Conservation (phyloP, 2,888 invertebrate species). For the Mimachlamys varia region DNA sequence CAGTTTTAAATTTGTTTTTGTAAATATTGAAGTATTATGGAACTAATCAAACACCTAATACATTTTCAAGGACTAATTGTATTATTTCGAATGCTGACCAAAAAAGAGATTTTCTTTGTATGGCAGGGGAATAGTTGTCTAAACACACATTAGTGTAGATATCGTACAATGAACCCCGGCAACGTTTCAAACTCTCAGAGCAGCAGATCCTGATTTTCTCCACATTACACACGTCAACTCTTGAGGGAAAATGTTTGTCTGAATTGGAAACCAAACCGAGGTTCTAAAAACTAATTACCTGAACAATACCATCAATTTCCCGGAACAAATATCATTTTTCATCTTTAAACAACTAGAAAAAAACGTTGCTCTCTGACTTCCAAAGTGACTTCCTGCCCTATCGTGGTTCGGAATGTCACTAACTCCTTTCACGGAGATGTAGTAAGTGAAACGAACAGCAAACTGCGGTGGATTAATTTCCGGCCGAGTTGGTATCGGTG, state of each 20-base stretch:
- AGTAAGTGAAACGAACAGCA: conserved; percentile 17
- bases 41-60: no score
- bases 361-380: conserved; percentile 11
- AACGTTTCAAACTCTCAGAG: not conserved
- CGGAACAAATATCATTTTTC: conserved; percentile 24
- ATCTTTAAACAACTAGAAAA: conserved; percentile 34
- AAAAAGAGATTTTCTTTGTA: no score
- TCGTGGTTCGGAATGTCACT: not conserved
- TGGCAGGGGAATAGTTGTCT: no score
- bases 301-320: conserved; percentile 1
- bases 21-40: no score
- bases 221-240: not conserved
- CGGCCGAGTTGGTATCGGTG: conserved; percentile 15
- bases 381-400: conserved; percentile 5
- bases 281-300: not conserved
- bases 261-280: not conserved
- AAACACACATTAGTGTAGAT: not conserved
- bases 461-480: conserved; percentile 17
- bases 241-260: not conserved
- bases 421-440: not conserved
- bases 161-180: not conserved
- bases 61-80: no score
- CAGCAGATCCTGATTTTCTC: conserved; percentile 8
- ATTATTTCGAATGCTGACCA: no score
- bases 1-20: no score